phyloP scores from a whole-genome alignment of 2,113 vertebrate species.

The Melozone crissalis region DNA sequence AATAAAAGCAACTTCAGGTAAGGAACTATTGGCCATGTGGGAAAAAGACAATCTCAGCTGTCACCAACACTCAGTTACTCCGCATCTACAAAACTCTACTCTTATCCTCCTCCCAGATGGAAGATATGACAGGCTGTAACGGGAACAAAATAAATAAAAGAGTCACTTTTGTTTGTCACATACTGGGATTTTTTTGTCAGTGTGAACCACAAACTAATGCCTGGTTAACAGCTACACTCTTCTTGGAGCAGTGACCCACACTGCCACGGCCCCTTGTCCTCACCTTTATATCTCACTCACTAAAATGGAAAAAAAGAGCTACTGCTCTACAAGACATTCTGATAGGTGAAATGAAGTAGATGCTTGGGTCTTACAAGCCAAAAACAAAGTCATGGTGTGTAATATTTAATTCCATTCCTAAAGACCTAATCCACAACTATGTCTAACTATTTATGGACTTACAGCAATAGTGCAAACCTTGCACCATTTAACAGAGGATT shows the following conservation, averaged over 20 bases:
- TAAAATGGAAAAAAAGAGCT: background rate
- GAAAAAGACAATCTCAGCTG: background rate
- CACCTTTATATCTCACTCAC: background rate
- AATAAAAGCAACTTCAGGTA: background rate
- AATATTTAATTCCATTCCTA: background rate
- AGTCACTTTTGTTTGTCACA: background rate
- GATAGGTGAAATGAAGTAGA: background rate
- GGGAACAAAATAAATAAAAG: background rate
- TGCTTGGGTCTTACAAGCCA: background rate
- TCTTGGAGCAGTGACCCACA: background rate
- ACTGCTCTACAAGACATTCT: background rate
- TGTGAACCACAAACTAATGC: background rate
- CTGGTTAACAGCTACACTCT: background rate
- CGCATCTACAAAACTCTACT: background rate
- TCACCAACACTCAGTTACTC: background rate
- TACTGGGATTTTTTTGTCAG: background rate
- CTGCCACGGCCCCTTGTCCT: background rate
- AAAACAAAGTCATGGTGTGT: background rate
- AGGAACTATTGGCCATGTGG: background rate
- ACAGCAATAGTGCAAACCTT: background rate
- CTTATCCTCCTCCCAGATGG: background rate
- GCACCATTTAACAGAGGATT: background rate
- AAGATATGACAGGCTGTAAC: background rate
- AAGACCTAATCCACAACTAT: background rate
- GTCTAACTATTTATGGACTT: background rate